Evolutionary conservation across 2,797 vertebrate species (phyloP).

Genomic region (Sebastes nivosus): DNA sequence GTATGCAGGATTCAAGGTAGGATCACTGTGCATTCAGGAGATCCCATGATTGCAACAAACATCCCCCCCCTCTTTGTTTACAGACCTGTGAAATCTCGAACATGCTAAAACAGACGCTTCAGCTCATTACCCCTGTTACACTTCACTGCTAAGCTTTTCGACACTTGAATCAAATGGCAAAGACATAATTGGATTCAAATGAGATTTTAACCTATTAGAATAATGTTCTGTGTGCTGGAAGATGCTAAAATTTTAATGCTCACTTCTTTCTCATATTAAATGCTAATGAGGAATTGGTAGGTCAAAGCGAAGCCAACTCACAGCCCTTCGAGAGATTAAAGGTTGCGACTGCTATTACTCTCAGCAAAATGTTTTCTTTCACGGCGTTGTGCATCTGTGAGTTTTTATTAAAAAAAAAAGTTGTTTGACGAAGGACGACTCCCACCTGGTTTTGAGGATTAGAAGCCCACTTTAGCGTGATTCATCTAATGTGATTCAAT

Average conservation of each 20-base stretch:
- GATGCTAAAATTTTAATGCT: constrained; percentile 53
- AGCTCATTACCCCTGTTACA: constrained; percentile 69
- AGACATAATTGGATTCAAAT: constrained; percentile 75
- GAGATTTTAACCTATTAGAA: constrained; percentile 70
- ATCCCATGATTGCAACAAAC: constrained; percentile 40
- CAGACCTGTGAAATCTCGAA: constrained; percentile 48
- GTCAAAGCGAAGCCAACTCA: constrained; percentile 38
- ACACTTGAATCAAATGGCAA: constrained; percentile 54
- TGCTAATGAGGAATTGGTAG: constrained; percentile 58
- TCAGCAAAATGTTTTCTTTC: constrained; percentile 7
- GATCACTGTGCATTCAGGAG: constrained; percentile 37
- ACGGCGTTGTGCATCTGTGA: not conserved
- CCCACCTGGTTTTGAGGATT: constrained; percentile 6
- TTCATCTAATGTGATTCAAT: constrained; percentile 24
- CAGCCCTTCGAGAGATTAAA: constrained; percentile 40
- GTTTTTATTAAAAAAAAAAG: not conserved
- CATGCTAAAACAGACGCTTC: constrained; percentile 46
- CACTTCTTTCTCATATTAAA: constrained; percentile 41
- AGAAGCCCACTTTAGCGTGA: not conserved
- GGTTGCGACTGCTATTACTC: constrained; percentile 42
- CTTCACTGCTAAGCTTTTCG: constrained; percentile 49
- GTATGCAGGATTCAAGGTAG: constrained; percentile 24
- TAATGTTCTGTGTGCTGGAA: constrained; percentile 56
- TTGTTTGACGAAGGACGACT: not conserved
- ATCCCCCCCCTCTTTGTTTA: constrained; percentile 41